phyloP scores from a whole-genome alignment of 2,113 vertebrate species.

The Casuarius casuarius region DNA sequence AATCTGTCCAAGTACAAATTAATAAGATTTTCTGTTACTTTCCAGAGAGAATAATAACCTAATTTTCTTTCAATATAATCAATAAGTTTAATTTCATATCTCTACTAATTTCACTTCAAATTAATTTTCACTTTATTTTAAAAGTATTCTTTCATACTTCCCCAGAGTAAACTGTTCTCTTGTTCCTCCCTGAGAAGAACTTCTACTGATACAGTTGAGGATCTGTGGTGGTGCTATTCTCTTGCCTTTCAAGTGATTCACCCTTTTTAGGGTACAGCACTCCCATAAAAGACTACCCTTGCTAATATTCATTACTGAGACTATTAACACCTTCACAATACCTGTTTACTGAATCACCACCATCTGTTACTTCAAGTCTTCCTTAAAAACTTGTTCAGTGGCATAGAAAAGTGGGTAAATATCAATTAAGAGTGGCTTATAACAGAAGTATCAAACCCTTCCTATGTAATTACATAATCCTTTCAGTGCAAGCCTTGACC shows the following conservation, averaged over 20 bases:
- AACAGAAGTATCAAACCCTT: neutral
- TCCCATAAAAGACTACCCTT: neutral
- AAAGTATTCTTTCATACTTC: neutral
- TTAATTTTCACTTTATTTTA: neutral
- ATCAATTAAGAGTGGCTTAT: slow-evolving; percentile 20
- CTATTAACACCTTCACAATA: neutral
- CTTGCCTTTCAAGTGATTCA: neutral
- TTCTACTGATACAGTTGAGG: neutral
- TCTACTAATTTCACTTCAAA: neutral
- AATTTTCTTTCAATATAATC: neutral
- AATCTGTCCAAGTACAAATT: neutral
- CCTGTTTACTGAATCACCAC: neutral
- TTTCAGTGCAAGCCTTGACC: neutral
- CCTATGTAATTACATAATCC: slow-evolving; percentile 1
- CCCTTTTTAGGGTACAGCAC: neutral
- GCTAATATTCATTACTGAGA: neutral
- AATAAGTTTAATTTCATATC: neutral
- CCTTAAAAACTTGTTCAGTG: neutral
- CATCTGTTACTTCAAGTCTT: neutral
- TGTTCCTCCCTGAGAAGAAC: neutral
- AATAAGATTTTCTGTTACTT: neutral
- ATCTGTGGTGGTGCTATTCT: neutral
- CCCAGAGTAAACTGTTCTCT: neutral
- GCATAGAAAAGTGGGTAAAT: neutral
- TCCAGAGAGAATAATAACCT: neutral